These are phyloP conservation scores for Hoplias malabaricus DNA, from an alignment of 2,113 vertebrate species.

Conservation along the genomic window DNA sequence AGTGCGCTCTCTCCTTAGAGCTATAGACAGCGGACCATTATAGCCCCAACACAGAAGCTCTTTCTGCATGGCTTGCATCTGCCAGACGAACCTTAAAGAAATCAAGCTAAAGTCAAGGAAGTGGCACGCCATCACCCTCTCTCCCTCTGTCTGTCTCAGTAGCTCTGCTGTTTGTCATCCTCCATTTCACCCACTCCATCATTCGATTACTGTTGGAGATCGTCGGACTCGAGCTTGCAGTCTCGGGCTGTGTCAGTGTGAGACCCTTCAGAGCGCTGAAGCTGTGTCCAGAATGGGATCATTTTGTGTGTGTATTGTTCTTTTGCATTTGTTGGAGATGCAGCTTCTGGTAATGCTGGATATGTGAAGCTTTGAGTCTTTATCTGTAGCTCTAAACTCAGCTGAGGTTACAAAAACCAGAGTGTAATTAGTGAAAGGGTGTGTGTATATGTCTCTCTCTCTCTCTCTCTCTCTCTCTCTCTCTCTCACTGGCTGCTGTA, in stretches of 20 bases:
- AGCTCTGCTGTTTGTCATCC: slow-evolving; percentile 17
- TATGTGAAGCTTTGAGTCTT: not conserved
- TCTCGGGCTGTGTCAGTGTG: not conserved
- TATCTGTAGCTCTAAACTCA: not conserved
- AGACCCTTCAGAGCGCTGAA: not conserved
- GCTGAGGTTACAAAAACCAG: slow-evolving; percentile 8
- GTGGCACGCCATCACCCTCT: not conserved
- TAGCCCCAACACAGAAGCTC: not conserved
- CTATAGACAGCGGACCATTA: not conserved
- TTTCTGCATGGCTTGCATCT: not conserved
- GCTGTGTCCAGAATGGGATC: not conserved
- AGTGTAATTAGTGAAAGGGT: slow-evolving; percentile 32
- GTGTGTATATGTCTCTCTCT: not conserved
- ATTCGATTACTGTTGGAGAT: not conserved
- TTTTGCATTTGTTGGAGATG: not conserved
- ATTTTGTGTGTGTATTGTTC: not conserved
- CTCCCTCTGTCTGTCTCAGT: not conserved
- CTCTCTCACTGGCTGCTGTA: not conserved
- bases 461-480: not conserved
- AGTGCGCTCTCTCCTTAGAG: not conserved
- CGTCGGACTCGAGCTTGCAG: not conserved
- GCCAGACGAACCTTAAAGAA: not conserved
- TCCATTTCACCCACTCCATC: slow-evolving; percentile 40
- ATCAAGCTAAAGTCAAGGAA: slow-evolving; percentile 36
- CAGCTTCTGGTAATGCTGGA: not conserved